Evolutionary conservation across 2,888 invertebrate species (phyloP).

Genomic region (Agonopterix subpropinquella): DNA sequence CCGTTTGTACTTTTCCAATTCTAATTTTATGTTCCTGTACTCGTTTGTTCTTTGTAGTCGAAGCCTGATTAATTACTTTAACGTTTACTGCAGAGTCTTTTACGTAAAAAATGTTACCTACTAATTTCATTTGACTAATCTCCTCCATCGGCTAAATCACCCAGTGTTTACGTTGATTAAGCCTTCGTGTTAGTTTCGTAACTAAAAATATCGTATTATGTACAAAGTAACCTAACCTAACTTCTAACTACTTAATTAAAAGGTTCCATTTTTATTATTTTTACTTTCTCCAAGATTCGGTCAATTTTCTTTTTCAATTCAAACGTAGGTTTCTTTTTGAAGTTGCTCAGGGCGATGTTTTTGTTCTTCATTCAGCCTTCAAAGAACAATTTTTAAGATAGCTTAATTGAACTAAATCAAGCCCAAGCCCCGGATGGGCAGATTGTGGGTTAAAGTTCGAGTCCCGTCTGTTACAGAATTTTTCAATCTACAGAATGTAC

Average conservation of each 20-base stretch:
- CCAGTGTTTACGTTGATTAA: too few relatives aligned
- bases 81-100: slow-evolving; percentile 1
- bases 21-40: slow-evolving; percentile 5
- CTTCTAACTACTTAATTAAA: background rate
- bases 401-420: too few relatives aligned
- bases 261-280: background rate
- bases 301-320: background rate
- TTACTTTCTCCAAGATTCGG: background rate
- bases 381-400: background rate
- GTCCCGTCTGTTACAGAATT: too few relatives aligned
- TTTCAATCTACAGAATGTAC: too few relatives aligned
- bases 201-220: background rate
- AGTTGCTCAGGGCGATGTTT: background rate
- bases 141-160: too few relatives aligned
- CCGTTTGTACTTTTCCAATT: background rate
- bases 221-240: background rate
- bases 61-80: slow-evolving; percentile 9
- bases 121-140: background rate
- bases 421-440: too few relatives aligned
- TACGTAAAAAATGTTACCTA: slow-evolving; percentile 1
- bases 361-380: background rate
- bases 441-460: too few relatives aligned
- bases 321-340: background rate
- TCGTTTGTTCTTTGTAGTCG: slow-evolving; percentile 8
- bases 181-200: too few relatives aligned